A percentile compares a stretch with the other conserved stretches of the same genome.
These are phyloP conservation scores for Drosophila maculinotata DNA, from an alignment of 2,888 invertebrate genomes.

Conservation along the genomic window DNA sequence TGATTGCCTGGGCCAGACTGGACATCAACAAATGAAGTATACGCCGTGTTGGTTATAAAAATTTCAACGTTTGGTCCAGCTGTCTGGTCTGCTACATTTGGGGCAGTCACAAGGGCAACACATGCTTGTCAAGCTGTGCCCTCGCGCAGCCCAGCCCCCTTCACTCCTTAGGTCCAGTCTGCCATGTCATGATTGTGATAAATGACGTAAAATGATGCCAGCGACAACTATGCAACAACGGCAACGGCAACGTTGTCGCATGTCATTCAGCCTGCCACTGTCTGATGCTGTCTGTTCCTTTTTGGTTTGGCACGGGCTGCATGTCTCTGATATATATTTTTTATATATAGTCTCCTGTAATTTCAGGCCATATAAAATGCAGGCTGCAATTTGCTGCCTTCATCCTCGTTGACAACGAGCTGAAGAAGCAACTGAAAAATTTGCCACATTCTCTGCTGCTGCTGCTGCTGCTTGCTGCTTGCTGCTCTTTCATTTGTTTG, in stretches of 20 bases:
- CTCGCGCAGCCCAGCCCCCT: not conserved
- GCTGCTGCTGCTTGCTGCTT: not conserved
- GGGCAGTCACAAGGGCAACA: constrained; percentile 19
- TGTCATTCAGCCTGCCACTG: constrained; percentile 56
- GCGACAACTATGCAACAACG: constrained; percentile 68
- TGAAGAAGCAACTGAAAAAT: constrained; percentile 64
- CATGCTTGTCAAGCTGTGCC: constrained; percentile 16
- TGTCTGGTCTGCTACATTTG: constrained; percentile 16
- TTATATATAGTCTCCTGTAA: constrained; percentile 57
- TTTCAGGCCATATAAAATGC: constrained; percentile 75
- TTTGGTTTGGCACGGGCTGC: constrained; percentile 14
- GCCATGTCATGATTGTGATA: constrained; percentile 78
- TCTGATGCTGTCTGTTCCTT: constrained; percentile 28
- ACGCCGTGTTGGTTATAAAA: constrained; percentile 58
- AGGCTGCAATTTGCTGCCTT: constrained; percentile 70
- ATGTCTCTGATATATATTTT: constrained; percentile 24
- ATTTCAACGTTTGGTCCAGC: constrained; percentile 45
- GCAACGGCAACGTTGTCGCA: constrained; percentile 51
- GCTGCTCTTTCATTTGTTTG: constrained; percentile 61
- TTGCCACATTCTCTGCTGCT: constrained; percentile 32
- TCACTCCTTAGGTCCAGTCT: constrained; percentile 46
- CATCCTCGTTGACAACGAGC: constrained; percentile 47
- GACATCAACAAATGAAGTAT: constrained; percentile 41
- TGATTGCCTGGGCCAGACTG: constrained; percentile 62
- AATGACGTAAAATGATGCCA: constrained; percentile 79